Percentiles rank a stretch among this genome's conserved stretches.
These are phyloP conservation scores for Nestor notabilis DNA, from an alignment of 2,113 vertebrate genomes.

Conservation along the genomic window DNA sequence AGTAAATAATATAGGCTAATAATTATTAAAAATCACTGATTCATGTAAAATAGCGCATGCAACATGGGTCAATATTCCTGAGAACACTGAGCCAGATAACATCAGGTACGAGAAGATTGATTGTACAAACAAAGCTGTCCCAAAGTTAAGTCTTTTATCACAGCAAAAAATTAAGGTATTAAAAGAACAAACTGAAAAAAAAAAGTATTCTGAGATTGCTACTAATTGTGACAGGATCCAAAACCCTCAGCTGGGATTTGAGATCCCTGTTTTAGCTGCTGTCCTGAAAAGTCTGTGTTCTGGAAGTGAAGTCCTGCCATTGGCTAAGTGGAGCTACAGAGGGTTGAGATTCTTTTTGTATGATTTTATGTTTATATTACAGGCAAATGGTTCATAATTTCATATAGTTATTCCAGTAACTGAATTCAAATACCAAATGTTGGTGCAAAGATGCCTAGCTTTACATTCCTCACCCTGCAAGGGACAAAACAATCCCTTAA, in stretches of 20 bases:
- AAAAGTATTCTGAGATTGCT: neutral
- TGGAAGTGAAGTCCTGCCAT: neutral
- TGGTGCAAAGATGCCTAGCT: neutral
- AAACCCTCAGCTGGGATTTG: neutral
- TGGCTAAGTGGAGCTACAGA: neutral
- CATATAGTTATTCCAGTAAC: neutral
- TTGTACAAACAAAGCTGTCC: neutral
- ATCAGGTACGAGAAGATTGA: neutral
- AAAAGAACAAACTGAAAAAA: neutral
- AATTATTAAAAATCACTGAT: neutral
- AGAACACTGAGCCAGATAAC: neutral
- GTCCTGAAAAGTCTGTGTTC: neutral
- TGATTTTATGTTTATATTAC: neutral
- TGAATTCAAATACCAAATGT: neutral
- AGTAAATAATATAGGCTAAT: neutral
- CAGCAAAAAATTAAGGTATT: neutral
- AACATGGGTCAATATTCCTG: neutral
- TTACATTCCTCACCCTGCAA: neutral
- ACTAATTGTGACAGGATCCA: neutral
- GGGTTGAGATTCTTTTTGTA: neutral
- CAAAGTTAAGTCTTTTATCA: neutral
- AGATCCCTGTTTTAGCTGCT: neutral
- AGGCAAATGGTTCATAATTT: neutral
- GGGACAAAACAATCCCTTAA: neutral
- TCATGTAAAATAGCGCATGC: neutral